Evolutionary conservation across 2,888 invertebrate genomes (phyloP).

Genomic region (Aethes cnicana): DNA sequence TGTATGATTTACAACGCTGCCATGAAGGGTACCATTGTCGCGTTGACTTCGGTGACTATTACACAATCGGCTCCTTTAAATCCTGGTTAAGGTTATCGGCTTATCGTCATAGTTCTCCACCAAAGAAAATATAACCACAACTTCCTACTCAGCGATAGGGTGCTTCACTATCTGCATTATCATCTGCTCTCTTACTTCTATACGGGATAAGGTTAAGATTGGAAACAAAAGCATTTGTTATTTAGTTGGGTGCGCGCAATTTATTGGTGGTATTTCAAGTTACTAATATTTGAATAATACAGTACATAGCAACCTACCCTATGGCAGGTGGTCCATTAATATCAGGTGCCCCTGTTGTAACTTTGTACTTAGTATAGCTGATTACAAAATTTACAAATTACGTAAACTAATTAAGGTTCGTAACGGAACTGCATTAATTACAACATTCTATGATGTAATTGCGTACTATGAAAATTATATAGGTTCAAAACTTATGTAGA

Average conservation of each 20-base stretch:
- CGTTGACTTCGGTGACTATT: constrained; percentile 59
- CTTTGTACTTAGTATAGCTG: constrained; percentile 14
- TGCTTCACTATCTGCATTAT: constrained; percentile 9
- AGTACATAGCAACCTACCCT: constrained; percentile 10
- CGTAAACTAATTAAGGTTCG: constrained; percentile 30
- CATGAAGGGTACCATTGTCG: constrained; percentile 69
- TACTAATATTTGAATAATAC: constrained; percentile 51
- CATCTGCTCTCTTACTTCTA: background rate
- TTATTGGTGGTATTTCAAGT: constrained; percentile 62
- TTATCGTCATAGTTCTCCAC: constrained; percentile 51
- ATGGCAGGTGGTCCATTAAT: constrained; percentile 19
- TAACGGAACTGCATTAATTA: constrained; percentile 28
- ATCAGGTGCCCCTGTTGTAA: constrained; percentile 14
- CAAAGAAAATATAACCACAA: too few relatives aligned
- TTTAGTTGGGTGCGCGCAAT: constrained; percentile 39
- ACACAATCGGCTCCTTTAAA: constrained; percentile 67
- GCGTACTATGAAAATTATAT: constrained; percentile 22
- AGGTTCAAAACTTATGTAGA: constrained; percentile 9
- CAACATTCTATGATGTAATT: constrained; percentile 21
- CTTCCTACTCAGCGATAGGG: too few relatives aligned
- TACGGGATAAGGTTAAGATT: constrained; percentile 8
- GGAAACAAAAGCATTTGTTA: constrained; percentile 32
- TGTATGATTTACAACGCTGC: constrained; percentile 71
- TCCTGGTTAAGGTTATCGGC: constrained; percentile 68
- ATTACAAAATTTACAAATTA: constrained; percentile 22